Conservation (phyloP, 2,888 invertebrate species). For the Euplagia quadripunctaria region DNA sequence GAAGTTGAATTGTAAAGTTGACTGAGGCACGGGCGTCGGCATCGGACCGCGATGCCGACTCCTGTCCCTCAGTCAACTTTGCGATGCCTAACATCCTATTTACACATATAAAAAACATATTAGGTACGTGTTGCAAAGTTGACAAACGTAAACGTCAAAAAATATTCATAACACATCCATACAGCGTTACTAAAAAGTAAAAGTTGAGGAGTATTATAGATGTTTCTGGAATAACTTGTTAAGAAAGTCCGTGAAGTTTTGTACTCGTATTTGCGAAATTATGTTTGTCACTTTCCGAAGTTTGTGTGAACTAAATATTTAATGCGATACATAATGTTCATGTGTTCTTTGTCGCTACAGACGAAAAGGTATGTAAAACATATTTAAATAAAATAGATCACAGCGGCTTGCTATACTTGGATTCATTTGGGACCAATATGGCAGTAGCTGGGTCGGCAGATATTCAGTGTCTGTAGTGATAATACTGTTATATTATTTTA, state of each 20-base stretch:
- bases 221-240: neutral
- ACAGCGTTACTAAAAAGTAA: neutral
- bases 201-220: neutral
- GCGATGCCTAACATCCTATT: neutral
- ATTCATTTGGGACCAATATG: too few species aligned
- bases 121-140: neutral
- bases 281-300: neutral
- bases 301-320: neutral
- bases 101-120: neutral
- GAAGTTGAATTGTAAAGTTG: too few species aligned
- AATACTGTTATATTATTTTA: too few species aligned
- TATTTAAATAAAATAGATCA: neutral
- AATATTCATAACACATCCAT: neutral
- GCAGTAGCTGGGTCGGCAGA: too few species aligned
- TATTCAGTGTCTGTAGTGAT: too few species aligned
- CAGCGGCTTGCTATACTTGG: too few species aligned
- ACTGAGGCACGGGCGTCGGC: too few species aligned
- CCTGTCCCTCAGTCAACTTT: neutral
- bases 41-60: too few species aligned
- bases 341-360: neutral
- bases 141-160: neutral
- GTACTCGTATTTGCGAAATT: neutral
- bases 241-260: neutral
- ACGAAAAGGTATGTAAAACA: neutral
- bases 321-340: neutral